Evolutionary conservation across 2,113 vertebrate species (phyloP), one percentile per base, ranked within the genome.

Genomic region (Cyphomyrus discorhynchus): DNA sequence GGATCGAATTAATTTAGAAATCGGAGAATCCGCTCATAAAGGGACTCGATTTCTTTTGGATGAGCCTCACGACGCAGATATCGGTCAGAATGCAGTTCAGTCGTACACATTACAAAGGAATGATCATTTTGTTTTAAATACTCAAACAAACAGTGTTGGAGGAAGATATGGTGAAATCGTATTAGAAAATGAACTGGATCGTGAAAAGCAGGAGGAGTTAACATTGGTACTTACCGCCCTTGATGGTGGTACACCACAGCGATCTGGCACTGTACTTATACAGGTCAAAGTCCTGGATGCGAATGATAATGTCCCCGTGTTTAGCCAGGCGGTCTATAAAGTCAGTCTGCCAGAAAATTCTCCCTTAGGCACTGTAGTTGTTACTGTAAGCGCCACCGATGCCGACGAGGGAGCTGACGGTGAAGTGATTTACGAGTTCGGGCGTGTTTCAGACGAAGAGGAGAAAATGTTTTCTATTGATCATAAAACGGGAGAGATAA

Each of bases 281-380:
- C 62, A 88, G 2, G 42, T 92, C 53, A 89, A 74, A 15, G 90
- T 96, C 0, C 94, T 94, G 77, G 95, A 96, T 87, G 27, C 94
- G 0, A 96, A 96, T 3, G 95, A 96, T 53, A 96, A 96, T 17
- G 45, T 92, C 0, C 95, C 95, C 0, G 17, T 91, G 86, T 96
- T 96, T 66, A 93, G 46, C 17, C 27, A 94, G 42, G 7, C 87
- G 7, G 21, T 91, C n/a, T 92, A 92, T 90, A 90, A 88, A 35
- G 74, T 89, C 42, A 91, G n/a, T 82, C 24, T 92, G n/a, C 10
- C 77, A 17, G 92, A 92, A 91, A 90, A 92, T 58, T 77, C 88
- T 24, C 70, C 91, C 4, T 49, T 83, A 53, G 89, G 92, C 8
- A 89, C 91, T 52, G 83, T 89, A 45, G 86, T 95, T 35, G 83